phyloP scores from a whole-genome alignment of 2,113 vertebrate genomes.

The Pseudois nayaur region DNA sequence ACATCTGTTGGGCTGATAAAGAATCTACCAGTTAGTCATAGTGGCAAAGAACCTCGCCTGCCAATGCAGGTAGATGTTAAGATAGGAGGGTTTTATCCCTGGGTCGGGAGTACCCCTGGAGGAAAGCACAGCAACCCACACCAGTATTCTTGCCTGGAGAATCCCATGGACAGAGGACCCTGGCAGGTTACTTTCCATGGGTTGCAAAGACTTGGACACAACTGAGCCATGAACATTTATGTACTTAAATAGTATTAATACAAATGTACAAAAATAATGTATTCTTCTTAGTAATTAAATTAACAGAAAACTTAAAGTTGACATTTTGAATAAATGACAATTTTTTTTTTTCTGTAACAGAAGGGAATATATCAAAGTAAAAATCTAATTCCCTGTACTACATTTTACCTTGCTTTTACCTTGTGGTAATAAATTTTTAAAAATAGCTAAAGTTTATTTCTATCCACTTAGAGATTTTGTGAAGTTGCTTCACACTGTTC shows the following conservation, averaged over 20 bases:
- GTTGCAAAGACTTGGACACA: neutral
- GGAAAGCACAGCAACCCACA: neutral
- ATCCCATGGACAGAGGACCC: neutral
- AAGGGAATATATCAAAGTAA: neutral
- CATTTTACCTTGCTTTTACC: neutral
- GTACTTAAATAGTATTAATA: neutral
- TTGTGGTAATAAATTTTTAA: neutral
- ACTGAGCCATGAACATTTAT: neutral
- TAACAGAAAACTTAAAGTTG: neutral
- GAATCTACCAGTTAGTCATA: neutral
- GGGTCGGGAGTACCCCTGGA: neutral
- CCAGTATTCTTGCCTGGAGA: neutral
- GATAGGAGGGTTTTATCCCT: neutral
- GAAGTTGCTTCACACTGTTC: neutral
- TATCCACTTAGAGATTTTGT: neutral
- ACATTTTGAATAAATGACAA: neutral
- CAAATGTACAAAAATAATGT: neutral
- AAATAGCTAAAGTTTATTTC: neutral
- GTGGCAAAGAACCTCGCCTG: neutral
- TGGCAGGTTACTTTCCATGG: neutral
- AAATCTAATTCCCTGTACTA: fast-evolving
- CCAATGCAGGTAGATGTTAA: neutral
- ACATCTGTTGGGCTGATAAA: neutral
- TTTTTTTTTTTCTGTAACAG: neutral
- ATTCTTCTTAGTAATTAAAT: neutral